These are phyloP conservation scores for Macaca nemestrina DNA, from an alignment of 2,113 vertebrate species.

Conservation along the genomic window DNA sequence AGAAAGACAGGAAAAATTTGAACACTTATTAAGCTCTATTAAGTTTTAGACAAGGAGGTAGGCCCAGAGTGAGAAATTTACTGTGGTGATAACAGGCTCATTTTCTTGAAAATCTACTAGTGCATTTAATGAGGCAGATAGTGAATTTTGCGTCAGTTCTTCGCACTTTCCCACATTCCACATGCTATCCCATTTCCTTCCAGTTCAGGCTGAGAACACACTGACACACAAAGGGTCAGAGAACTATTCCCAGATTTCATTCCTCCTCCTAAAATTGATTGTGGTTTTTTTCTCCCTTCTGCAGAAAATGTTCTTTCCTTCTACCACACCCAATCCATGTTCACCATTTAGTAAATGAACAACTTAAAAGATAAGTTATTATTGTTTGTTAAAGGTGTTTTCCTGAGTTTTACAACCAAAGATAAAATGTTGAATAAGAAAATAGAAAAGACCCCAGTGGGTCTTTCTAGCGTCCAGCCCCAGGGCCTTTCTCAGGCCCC, in stretches of 20 bases:
- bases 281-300: background rate
- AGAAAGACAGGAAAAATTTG: background rate
- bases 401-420: background rate
- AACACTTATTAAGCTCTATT: background rate
- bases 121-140: background rate
- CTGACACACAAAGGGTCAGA: background rate
- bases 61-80: background rate
- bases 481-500: background rate
- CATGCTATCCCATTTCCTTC: background rate
- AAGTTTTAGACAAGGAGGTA: background rate
- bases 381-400: background rate
- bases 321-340: background rate
- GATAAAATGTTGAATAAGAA: background rate
- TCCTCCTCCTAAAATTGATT: background rate
- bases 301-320: background rate
- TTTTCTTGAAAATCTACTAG: background rate
- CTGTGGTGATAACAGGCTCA: background rate
- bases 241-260: background rate
- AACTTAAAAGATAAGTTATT: background rate
- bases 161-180: background rate
- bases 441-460: background rate
- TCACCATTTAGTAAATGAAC: background rate
- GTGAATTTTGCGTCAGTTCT: background rate
- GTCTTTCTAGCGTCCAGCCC: background rate
- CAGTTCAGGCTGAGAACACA: background rate